Conservation (phyloP, 2,113 vertebrate genomes). For the Saimiri boliviensis region DNA sequence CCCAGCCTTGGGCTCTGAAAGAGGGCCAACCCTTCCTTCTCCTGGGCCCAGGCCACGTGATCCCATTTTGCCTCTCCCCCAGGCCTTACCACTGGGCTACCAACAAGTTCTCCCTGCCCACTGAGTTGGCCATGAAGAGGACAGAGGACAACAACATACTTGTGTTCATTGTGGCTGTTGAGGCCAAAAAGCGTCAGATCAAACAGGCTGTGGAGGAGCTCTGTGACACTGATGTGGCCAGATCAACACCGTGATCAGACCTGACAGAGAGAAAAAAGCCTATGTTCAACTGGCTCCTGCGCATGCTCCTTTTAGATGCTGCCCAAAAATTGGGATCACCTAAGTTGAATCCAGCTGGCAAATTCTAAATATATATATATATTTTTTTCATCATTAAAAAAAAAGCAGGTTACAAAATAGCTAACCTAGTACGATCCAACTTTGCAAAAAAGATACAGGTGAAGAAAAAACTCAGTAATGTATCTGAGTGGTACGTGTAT, state of each 20-base stretch:
- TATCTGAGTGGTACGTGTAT: not conserved
- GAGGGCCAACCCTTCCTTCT: not conserved
- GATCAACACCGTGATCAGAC: slow-evolving; percentile 96
- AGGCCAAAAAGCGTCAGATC: slow-evolving; percentile 97
- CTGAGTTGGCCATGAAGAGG: slow-evolving; percentile 98
- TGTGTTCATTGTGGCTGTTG: slow-evolving; percentile 96
- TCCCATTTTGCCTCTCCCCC: not conserved
- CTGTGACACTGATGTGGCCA: slow-evolving; percentile 95
- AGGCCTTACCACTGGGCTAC: slow-evolving; percentile 97
- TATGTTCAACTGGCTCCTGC: slow-evolving; percentile 95
- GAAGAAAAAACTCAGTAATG: not conserved
- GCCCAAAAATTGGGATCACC: not conserved
- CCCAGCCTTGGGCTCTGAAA: not conserved
- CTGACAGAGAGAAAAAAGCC: slow-evolving; percentile 96
- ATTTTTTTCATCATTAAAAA: not conserved
- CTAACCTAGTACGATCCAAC: not conserved
- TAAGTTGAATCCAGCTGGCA: not conserved
- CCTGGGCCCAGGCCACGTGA: not conserved
- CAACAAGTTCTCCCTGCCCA: slow-evolving; percentile 97
- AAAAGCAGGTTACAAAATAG: not conserved
- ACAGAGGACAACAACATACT: slow-evolving; percentile 97
- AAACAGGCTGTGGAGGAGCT: slow-evolving; percentile 96
- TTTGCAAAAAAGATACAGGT: not conserved
- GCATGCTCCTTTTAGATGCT: slow-evolving; percentile 85
- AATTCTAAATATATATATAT: not conserved